Base-by-base conservation (phyloP, 2,888 invertebrate genomes). In the Mimachlamys varia region DNA sequence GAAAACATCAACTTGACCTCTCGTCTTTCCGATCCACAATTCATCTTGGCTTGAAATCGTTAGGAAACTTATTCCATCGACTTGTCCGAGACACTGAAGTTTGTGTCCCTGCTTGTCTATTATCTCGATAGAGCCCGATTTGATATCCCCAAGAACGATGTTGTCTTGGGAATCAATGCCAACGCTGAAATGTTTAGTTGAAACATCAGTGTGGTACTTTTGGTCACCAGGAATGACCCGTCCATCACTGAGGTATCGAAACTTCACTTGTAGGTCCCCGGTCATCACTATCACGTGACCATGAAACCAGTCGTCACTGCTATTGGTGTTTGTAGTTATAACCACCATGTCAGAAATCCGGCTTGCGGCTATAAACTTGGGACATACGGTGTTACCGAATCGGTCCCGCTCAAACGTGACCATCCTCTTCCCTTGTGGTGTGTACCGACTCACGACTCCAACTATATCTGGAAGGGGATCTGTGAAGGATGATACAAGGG, bases 381-480 rank as follows among this genome's bases (percentile, higher is more conserved):
- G 76, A 76, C 27, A 27, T 0, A 76, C 33, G 22, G 0, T 76
- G 76, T 76, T 76, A 76, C 76, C 76, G 33, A 76, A 27, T 27
- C 76, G 76, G 33, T 76, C 76, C 76, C 76, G 27, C 76, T 76
- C 76, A 76, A 76, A 76, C 27, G 76, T 76, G 27, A 76, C 22
- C 76, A 76, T 76, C 76, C 76, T 76, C 27, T 76, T 76, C 13
- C 76, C 76, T 33, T 76, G 76, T 27, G 27, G 76, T 10, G 76
- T 76, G 76, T 76, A 76, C 33, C 76, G 76, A 76, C 76, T 76
- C 76, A 76, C 76, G 12, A 12, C 76, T 76, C 76, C 76, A 33
- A 33, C 76, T 76, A 27, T 76, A 10, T 76, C 76, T 0, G 76
- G 76, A 0, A 76, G 19, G 10, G 76, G 76, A 33, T 76, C 76